Evolutionary conservation across 1,140 invertebrate genomes (phyloP), one percentile per base, ranked within the genome.

Genomic region (Papilio glaucus): DNA sequence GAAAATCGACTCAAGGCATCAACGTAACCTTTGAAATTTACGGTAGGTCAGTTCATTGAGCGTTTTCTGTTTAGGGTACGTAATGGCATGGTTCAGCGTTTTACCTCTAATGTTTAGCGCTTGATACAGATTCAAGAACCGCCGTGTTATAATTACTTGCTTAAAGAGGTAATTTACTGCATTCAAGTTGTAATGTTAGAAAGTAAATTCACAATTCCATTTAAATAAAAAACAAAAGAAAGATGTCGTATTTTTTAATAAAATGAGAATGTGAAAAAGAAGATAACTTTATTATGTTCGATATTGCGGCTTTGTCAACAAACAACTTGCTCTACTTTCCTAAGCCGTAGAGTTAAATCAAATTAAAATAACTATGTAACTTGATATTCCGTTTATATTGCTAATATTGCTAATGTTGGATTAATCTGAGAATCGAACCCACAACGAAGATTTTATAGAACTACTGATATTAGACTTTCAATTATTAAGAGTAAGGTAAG

Each of bases 1-100:
- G n/a, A n/a, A n/a, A n/a, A n/a, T n/a, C n/a, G n/a, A n/a, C n/a
- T 10, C 49, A 57, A 57, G 29, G 26, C 33, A 9, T 26, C 29
- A 39, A 38, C 63, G 8, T 68, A 68, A 68, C 24, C 18, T 68
- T 68, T 68, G 63, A 10, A 68, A 68, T 33, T 29, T 68, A 45
- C 24, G 63, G 63, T 68, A 68, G 63, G 63, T 68, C 63, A 68
- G 38, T 26, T 41, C 39, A 13, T 21, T 41, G 37, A 24, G 7
- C 41, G 39, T 15, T 57, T 24, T n/a, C 18, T 24, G 21, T 26
- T 57, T 57, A 57, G 49, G 21, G 21, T 49, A 24, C 10, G 49
- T 10, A 57, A 24, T 57, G 6, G 8, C 1, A 57, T 21, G 21
- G 49, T 15, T 3, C 24, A 12, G 24, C 10, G 21, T 1, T 24